phyloP scores from a whole-genome alignment of 1,140 invertebrate genomes.

The Delia radicum region DNA sequence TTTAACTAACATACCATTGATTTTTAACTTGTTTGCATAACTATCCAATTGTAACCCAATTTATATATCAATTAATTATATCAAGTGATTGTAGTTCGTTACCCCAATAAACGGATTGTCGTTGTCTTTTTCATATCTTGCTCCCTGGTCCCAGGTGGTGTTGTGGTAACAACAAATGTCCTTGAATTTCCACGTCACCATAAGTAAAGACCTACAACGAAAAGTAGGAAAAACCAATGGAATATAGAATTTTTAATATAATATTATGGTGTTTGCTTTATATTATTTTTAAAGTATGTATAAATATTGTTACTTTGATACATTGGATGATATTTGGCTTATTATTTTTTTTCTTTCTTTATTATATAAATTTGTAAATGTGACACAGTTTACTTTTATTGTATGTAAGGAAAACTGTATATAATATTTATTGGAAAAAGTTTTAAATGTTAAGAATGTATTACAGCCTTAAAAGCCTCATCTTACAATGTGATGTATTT shows the following conservation, averaged over 20 bases:
- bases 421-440: no score
- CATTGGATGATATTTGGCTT: not conserved
- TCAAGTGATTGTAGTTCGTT: not conserved
- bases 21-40: not conserved
- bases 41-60: not conserved
- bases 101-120: not conserved
- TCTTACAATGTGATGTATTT: no score
- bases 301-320: no score
- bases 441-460: no score
- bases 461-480: no score
- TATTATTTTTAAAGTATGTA: no score
- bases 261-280: no score
- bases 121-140: not conserved
- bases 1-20: no score
- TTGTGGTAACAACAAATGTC: conserved; percentile 14
- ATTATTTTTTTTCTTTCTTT: not conserved
- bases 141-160: not conserved
- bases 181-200: conserved; percentile 9
- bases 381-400: no score
- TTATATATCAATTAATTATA: not conserved
- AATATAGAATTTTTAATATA: no score
- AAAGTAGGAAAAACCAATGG: not conserved
- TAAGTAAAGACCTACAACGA: not conserved
- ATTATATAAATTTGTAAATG: no score
- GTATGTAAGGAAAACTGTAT: no score